A percentile compares a stretch with the other conserved stretches of the same genome.
Evolutionary conservation across 2,888 invertebrate species (phyloP).

Genomic region (Pseudococcus viburni): DNA sequence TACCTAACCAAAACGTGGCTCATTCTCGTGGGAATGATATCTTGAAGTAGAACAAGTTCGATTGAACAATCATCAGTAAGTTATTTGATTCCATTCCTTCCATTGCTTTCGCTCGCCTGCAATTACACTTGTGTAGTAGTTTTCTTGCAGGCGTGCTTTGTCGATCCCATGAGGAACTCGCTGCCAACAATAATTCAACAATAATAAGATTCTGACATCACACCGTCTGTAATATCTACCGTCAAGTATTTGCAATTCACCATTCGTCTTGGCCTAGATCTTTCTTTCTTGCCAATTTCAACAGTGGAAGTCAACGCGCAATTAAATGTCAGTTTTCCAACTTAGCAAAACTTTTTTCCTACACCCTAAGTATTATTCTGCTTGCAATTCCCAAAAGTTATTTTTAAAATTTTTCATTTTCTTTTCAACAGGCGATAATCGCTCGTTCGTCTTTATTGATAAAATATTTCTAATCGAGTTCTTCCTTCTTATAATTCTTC

Average conservation of each 20-base stretch:
- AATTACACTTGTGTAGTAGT: constrained; percentile 64
- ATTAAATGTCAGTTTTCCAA: constrained; percentile 55
- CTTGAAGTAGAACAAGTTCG: constrained; percentile 66
- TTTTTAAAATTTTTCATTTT: constrained; percentile 56
- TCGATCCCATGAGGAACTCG: constrained; percentile 63
- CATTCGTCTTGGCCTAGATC: constrained; percentile 62
- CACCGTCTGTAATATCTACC: constrained; percentile 62
- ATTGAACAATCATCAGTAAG: constrained; percentile 66
- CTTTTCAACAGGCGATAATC: constrained; percentile 53
- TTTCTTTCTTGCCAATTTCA: constrained; percentile 58
- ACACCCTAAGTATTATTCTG: constrained; percentile 7
- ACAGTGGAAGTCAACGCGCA: constrained; percentile 45
- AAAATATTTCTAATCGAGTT: constrained; percentile 7
- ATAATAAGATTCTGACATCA: constrained; percentile 65
- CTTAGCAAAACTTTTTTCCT: constrained; percentile 25
- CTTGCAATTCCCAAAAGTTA: constrained; percentile 55
- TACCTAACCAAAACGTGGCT: constrained; percentile 58
- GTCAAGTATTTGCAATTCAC: constrained; percentile 64
- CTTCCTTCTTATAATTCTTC: not conserved
- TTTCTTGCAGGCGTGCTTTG: constrained; percentile 55
- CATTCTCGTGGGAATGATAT: constrained; percentile 65
- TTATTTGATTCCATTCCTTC: constrained; percentile 65
- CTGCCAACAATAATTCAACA: constrained; percentile 67
- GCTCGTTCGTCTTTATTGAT: constrained; percentile 30
- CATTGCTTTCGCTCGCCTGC: constrained; percentile 62